Evolutionary conservation across 2,888 invertebrate species (phyloP).

Genomic region (Abscondita cerata): DNA sequence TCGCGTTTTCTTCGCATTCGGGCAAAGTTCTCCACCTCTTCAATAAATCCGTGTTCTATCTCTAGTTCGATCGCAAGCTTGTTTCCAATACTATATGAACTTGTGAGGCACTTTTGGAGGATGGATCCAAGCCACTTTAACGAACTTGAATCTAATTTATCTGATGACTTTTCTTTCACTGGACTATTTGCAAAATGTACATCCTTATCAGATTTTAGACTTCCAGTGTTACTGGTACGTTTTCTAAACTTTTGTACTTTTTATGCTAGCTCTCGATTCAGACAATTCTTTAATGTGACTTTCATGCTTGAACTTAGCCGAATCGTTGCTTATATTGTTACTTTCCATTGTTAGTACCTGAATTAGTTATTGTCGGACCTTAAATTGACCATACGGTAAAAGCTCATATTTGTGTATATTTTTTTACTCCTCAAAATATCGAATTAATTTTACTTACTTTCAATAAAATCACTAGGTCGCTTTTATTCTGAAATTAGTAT

Average conservation of each 20-base stretch:
- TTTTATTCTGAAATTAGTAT: constrained; percentile 6
- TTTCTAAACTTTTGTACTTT: constrained; percentile 56
- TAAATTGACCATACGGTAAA: constrained; percentile 13
- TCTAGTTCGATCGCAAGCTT: constrained; percentile 78
- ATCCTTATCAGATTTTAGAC: constrained; percentile 55
- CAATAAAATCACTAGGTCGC: neutral
- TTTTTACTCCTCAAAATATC: neutral
- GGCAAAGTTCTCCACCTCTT: constrained; percentile 75
- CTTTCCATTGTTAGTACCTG: constrained; percentile 46
- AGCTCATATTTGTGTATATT: neutral
- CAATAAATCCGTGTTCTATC: constrained; percentile 76
- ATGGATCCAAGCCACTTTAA: constrained; percentile 50
- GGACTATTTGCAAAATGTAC: constrained; percentile 52
- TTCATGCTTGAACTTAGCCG: constrained; percentile 50
- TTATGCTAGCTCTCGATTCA: constrained; percentile 52
- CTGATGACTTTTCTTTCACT: constrained; percentile 45
- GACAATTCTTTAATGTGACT: constrained; percentile 52
- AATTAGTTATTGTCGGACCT: constrained; percentile 23
- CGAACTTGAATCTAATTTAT: constrained; percentile 25
- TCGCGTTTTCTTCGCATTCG: constrained; percentile 61
- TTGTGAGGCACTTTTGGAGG: constrained; percentile 72
- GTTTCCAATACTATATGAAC: constrained; percentile 76
- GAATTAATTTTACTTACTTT: neutral
- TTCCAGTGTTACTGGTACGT: constrained; percentile 50
- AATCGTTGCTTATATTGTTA: constrained; percentile 45